A percentile compares a stretch with the other conserved stretches of the same genome.
Evolutionary conservation across 2,888 invertebrate genomes (phyloP).

Genomic region (Tetanocera ferruginea): DNA sequence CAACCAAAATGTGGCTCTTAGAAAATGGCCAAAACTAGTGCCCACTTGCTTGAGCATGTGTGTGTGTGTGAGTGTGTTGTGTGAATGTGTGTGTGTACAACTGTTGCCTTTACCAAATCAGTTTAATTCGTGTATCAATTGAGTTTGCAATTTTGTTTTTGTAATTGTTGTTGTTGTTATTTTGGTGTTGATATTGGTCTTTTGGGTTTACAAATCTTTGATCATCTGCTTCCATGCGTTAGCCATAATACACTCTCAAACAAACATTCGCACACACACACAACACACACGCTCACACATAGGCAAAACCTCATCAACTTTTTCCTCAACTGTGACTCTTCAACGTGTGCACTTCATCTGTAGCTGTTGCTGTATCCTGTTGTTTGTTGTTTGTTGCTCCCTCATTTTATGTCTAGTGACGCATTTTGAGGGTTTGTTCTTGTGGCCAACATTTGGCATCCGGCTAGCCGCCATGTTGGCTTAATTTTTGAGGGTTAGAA

Average conservation of each 20-base stretch:
- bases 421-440: slow-evolving; percentile 67
- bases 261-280: slow-evolving; percentile 31
- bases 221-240: slow-evolving; percentile 28
- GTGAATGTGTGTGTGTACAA: background rate
- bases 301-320: slow-evolving; percentile 23
- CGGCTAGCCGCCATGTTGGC: slow-evolving; percentile 48
- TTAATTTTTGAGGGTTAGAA: slow-evolving; percentile 44
- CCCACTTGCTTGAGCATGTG: background rate
- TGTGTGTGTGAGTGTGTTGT: background rate
- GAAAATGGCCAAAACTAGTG: slow-evolving; percentile 9
- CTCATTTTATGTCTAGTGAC: slow-evolving; percentile 33
- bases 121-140: slow-evolving; percentile 54
- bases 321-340: background rate
- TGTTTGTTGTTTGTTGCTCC: background rate
- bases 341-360: background rate
- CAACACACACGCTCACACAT: slow-evolving; percentile 48
- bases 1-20: slow-evolving; percentile 50
- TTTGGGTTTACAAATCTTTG: slow-evolving; percentile 37
- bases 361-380: background rate
- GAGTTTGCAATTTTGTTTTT: slow-evolving; percentile 51
- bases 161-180: slow-evolving; percentile 30
- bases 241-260: slow-evolving; percentile 38
- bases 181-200: slow-evolving; percentile 39
- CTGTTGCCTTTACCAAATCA: slow-evolving; percentile 45
- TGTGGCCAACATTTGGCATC: slow-evolving; percentile 68